These are phyloP conservation scores for Percina caprodes DNA, from an alignment of 2,113 vertebrate genomes.

Conservation along the genomic window DNA sequence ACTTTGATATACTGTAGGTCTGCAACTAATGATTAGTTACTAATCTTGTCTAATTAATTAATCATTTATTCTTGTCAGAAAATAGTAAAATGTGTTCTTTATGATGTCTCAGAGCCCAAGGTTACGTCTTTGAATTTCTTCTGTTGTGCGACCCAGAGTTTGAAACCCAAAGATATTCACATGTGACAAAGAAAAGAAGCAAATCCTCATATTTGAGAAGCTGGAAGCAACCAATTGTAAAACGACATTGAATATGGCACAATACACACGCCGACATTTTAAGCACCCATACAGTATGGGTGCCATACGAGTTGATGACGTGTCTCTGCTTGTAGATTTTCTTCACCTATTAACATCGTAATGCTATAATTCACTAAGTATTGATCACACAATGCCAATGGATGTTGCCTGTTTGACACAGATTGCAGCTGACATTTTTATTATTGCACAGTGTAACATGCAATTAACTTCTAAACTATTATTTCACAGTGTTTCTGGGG, in stretches of 20 bases:
- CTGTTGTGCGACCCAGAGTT: too few relatives aligned
- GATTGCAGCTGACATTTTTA: constrained; percentile 2
- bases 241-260: background rate
- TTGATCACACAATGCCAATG: background rate
- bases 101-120: background rate
- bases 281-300: background rate
- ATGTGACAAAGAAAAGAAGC: too few relatives aligned
- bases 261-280: background rate
- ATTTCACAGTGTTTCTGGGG: background rate
- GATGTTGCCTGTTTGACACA: background rate
- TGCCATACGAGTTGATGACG: background rate
- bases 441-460: background rate
- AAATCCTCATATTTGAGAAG: background rate
- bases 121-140: background rate
- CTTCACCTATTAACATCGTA: background rate
- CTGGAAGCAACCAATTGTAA: background rate
- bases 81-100: background rate
- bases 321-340: background rate
- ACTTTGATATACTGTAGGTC: background rate
- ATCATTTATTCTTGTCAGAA: background rate
- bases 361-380: background rate
- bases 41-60: too few relatives aligned
- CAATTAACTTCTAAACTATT: constrained; percentile 6
- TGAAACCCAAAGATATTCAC: too few relatives aligned
- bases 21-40: background rate